Evolutionary conservation across 2,797 vertebrate genomes (phyloP), one percentile per base, ranked within the genome.

Genomic region (Sebastes cheni): DNA sequence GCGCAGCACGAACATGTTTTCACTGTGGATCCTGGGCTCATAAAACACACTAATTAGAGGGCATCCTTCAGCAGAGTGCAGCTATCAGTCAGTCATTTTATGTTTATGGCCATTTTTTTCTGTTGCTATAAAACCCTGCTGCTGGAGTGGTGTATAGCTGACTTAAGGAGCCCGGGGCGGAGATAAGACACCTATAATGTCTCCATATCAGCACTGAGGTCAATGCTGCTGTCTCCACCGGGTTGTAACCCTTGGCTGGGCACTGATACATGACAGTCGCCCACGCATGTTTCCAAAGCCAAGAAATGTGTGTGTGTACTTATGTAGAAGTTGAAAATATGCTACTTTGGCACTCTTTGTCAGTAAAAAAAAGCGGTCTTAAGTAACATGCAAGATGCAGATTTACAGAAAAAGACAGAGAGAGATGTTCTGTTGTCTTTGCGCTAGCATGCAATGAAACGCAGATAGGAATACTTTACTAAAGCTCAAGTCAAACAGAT

Each of bases 21-120:
- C 87, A 86, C 89, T 91, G 89, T 77, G 80, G 87, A 90, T 88
- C 82, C 84, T 72, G 86, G 77, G 76, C 88, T 90, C 90, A 89
- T 95, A 94, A 95, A 95, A 81, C 80, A 65, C 60, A 11, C 80
- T 92, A 93, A 94, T 94, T 92, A 92, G 80, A 93, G 88, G 89
- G 84, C 86, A 92, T 93, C 90, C 91, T 92, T 91, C 88, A 85
- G 85, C 83, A 77, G 72, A 92, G 84, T 89, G 88, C 81, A 86
- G 84, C 88, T 95, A 94, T 95, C 94, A 91, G 89, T 89, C 90
- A 91, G 27, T 90, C 90, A 89, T 89, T 93, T 91, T 65, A 87
- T 80, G 85, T 94, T 94, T 94, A 94, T 90, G 82, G 55, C 77
- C 84, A 60, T 91, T 86, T 91, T 85, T 89, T 80, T 87, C 73